These are phyloP conservation scores for Ostrea denselamellosa DNA, from an alignment of 1,140 invertebrate species.

Conservation along the genomic window DNA sequence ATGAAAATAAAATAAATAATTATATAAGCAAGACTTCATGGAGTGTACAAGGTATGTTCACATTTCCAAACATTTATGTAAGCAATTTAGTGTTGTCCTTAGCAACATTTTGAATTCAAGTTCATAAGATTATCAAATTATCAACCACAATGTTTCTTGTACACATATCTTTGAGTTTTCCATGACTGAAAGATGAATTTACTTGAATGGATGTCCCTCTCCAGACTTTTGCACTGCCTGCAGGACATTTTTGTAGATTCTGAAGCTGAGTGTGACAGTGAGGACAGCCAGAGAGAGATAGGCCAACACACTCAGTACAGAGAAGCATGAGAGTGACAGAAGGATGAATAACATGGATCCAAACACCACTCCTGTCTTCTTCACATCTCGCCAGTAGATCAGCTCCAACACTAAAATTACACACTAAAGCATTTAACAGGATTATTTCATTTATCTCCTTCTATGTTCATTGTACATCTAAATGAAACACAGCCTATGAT, in stretches of 20 bases:
- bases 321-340: constrained; percentile 94
- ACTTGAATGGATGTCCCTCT: constrained; percentile 99
- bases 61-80: not conserved
- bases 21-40: too few species aligned
- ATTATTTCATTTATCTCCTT: too few species aligned
- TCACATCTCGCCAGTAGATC: constrained; percentile 97
- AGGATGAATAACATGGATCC: constrained; percentile 91
- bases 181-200: constrained; percentile 79
- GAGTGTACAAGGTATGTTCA: too few species aligned
- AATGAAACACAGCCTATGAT: too few species aligned
- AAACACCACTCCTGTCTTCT: constrained; percentile 95
- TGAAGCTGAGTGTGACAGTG: constrained; percentile 91
- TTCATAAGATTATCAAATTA: too few species aligned
- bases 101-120: not conserved
- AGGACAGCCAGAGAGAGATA: constrained; percentile 92
- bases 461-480: too few species aligned
- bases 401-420: constrained; percentile 92
- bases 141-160: not conserved
- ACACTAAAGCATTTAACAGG: too few species aligned
- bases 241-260: constrained; percentile 96
- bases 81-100: not conserved
- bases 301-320: constrained; percentile 95
- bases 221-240: constrained; percentile 97
- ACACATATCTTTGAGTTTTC: too few species aligned
- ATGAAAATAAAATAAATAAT: too few species aligned